Base-by-base conservation (phyloP, 2,888 invertebrate genomes). In the Athalia rosae region DNA sequence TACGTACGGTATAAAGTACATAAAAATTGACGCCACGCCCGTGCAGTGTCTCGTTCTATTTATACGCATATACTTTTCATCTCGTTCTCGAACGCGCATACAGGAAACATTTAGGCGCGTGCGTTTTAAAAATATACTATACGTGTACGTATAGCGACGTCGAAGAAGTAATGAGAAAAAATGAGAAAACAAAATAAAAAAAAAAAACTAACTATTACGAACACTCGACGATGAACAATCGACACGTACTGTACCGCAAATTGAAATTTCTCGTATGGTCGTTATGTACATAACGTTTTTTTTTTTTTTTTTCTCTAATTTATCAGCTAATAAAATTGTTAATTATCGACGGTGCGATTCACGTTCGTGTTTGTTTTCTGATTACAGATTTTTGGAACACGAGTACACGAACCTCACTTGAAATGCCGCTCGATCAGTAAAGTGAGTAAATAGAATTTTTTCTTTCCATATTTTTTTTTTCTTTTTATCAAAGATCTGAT, bases 331-430 rank as follows among this genome's bases (percentile, higher is more conserved):
- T 53, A 67, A 62, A 15, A 61, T 8, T 41, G 3, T 53, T 13
- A 15, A 50, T 15, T 9, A 77, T 76, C 67, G 69, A 28, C 28
- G 28, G 28, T 28, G 28, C 28, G 28, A 28, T 28, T 28, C 28
- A 28, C 28, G 28, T 28, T 28, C 28, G 13, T 50, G 71, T 43
- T n/a, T 8, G 47, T 61, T 63, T 76, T 79, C 67, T 79, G 79
- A 78, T 87, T 86, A 48, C 85, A 88, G 87, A 87, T 87, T 85
- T 85, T 87, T 82, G 84, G 83, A 79, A 81, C 82, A 84, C 84
- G 84, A 79, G 79, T 80, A 80, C 81, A 83, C 81, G 83, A 85
- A 78, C 81, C 83, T 64, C 82, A 81, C 78, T 82, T 84, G 64
- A 85, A 82, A 88, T 87, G 88, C 79, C 85, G 84, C 79, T 84